phyloP scores from a whole-genome alignment of 2,113 vertebrate genomes.

The Mus spicilegus region DNA sequence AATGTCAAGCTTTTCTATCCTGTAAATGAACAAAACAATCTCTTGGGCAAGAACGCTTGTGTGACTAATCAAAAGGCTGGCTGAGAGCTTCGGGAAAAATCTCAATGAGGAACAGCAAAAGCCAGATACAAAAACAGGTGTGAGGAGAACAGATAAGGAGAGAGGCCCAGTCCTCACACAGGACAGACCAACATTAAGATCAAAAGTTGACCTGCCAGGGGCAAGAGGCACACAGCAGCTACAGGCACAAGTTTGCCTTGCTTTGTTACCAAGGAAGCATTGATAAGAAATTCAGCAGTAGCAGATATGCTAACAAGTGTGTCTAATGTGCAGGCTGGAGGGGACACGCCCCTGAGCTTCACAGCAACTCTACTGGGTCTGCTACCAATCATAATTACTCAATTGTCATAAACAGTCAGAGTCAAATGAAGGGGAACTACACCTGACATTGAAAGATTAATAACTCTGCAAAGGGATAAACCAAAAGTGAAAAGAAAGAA shows the following conservation, averaged over 20 bases:
- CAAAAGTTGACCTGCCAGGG: background rate
- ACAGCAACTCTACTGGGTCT: background rate
- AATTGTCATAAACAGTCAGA: background rate
- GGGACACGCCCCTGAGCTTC: background rate
- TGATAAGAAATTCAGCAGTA: background rate
- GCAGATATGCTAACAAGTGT: background rate
- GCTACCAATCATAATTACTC: background rate
- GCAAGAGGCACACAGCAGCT: background rate
- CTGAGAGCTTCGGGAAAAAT: background rate
- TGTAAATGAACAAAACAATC: background rate
- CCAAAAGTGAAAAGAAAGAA: too few relatives aligned
- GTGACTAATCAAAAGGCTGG: background rate
- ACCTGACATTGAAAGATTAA: background rate
- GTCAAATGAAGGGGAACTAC: background rate
- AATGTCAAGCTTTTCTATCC: background rate
- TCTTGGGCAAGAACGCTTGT: background rate
- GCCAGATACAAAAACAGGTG: background rate
- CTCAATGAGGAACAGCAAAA: background rate
- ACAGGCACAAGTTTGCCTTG: fast-evolving
- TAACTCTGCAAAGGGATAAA: background rate
- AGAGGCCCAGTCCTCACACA: background rate
- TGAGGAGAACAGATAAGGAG: background rate
- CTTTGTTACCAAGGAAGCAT: background rate
- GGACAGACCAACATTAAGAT: background rate
- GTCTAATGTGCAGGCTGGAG: too few relatives aligned